Conservation (phyloP, 2,797 vertebrate genomes). For the Ctenopoma kingsleyae region DNA sequence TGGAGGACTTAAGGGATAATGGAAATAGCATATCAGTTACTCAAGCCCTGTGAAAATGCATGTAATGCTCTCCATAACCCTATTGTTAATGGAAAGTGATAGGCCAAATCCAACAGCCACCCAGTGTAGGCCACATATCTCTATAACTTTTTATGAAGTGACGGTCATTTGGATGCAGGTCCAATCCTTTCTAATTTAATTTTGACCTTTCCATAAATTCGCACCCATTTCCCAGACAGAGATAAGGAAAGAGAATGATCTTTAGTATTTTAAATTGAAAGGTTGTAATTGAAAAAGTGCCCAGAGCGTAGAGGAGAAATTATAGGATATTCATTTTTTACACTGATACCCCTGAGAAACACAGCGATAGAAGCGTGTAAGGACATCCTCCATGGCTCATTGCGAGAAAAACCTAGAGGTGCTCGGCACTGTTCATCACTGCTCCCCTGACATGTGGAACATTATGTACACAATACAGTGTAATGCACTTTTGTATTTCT, state of each 20-base stretch:
- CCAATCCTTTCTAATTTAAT: slow-evolving; percentile 73
- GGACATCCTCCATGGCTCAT: slow-evolving; percentile 56
- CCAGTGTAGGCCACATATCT: slow-evolving; percentile 53
- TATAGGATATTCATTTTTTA: slow-evolving; percentile 73
- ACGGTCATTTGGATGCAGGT: slow-evolving; percentile 65
- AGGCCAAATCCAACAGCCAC: slow-evolving; percentile 56
- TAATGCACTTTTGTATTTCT: slow-evolving; percentile 56
- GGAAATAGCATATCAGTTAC: slow-evolving; percentile 74
- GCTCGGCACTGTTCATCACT: slow-evolving; percentile 32
- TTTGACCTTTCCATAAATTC: slow-evolving; percentile 82
- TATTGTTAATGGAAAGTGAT: slow-evolving; percentile 76
- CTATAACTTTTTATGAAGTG: slow-evolving; percentile 69
- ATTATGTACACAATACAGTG: slow-evolving; percentile 48
- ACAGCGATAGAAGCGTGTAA: slow-evolving; percentile 44
- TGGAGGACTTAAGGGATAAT: slow-evolving; percentile 74
- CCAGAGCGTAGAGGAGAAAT: slow-evolving; percentile 63
- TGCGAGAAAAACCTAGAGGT: slow-evolving; percentile 24
- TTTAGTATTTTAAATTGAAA: slow-evolving; percentile 75
- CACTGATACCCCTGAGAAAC: slow-evolving; percentile 64
- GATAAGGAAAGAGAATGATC: slow-evolving; percentile 55
- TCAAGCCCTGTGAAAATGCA: slow-evolving; percentile 68
- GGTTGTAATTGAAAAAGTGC: slow-evolving; percentile 77
- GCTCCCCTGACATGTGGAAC: slow-evolving; percentile 42
- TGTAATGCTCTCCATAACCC: slow-evolving; percentile 70
- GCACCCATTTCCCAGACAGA: slow-evolving; percentile 64